Evolutionary conservation across 2,888 invertebrate genomes (phyloP).

Genomic region (Abscondita cerata): DNA sequence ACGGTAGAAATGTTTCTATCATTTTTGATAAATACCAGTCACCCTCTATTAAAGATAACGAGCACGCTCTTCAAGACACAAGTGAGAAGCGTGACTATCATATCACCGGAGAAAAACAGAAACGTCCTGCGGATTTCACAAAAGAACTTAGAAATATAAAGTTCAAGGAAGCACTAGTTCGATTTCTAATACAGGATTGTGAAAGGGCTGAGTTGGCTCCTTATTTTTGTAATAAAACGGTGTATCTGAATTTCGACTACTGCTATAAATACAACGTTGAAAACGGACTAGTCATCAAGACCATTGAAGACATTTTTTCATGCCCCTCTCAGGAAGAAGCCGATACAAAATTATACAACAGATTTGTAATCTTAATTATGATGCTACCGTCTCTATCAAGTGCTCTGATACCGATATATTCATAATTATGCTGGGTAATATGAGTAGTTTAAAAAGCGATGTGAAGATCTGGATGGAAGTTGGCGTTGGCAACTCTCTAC

Average conservation of each 20-base stretch:
- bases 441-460: conserved; percentile 20
- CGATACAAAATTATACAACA: conserved; percentile 14
- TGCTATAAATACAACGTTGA: conserved; percentile 14
- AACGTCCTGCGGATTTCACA: not conserved
- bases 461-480: conserved; percentile 36
- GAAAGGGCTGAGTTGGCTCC: not conserved
- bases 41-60: conserved; percentile 1
- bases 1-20: not conserved
- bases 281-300: conserved; percentile 6
- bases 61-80: conserved; percentile 2
- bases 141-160: conserved; percentile 21
- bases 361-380: conserved; percentile 16
- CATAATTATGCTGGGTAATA: conserved; percentile 40
- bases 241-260: not conserved
- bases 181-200: conserved; percentile 5
- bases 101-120: conserved; percentile 8
- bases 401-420: conserved; percentile 42
- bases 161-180: conserved; percentile 32
- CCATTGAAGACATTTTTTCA: not conserved
- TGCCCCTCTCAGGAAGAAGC: conserved; percentile 17
- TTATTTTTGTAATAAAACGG: conserved; percentile 1
- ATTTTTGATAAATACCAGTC: conserved; percentile 10
- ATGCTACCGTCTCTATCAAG: conserved; percentile 33
- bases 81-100: conserved; percentile 6
- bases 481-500: conserved; percentile 37